Evolutionary conservation across 2,113 vertebrate genomes (phyloP).

Genomic region (Anoura caudifer): DNA sequence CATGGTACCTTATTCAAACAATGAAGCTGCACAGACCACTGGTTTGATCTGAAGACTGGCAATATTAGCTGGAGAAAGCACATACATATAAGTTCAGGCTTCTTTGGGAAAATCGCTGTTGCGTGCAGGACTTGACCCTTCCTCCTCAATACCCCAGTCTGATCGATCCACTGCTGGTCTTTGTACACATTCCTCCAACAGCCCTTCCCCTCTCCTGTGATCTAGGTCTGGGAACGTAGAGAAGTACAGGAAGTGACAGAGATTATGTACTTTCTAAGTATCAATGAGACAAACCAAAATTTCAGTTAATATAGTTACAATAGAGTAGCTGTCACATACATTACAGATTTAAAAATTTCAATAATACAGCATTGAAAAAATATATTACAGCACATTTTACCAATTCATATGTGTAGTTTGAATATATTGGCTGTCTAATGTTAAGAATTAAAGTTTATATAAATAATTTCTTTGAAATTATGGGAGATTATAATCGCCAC

Average conservation of each 20-base stretch:
- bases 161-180: not conserved
- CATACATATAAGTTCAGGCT: not conserved
- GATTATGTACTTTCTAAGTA: not conserved
- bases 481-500: not conserved
- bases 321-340: not conserved
- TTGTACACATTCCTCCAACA: not conserved
- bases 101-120: not conserved
- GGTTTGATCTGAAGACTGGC: not conserved
- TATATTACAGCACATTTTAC: not conserved
- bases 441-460: not conserved
- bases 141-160: not conserved
- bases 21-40: not conserved
- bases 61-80: not conserved
- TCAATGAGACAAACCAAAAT: not conserved
- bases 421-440: not conserved
- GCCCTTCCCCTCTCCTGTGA: not conserved
- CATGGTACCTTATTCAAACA: not conserved
- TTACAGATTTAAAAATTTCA: constrained; percentile 12
- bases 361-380: not conserved
- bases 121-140: not conserved
- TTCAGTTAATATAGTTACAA: not conserved
- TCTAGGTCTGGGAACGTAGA: not conserved
- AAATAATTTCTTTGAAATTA: not conserved
- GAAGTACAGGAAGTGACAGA: not conserved
- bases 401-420: not conserved